Evolutionary conservation across 2,888 invertebrate species (phyloP), one percentile per base, ranked within the genome.

Genomic region (Tinea pellionella): DNA sequence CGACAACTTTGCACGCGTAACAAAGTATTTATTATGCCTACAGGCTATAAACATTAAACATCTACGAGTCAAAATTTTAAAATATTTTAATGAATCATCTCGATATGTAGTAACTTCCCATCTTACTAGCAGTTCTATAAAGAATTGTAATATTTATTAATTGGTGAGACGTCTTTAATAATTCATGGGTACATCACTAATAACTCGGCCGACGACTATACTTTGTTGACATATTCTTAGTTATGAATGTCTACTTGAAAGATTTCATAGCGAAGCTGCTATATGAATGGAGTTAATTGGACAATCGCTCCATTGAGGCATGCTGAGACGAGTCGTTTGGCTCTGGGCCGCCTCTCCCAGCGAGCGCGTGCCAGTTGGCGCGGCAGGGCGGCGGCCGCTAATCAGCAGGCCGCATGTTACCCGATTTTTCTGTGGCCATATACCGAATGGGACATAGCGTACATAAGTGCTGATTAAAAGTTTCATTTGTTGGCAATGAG

Each of bases 271-370:
- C 32, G 13, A 30, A 57, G 16, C 11, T 32, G 32, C 15, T 29
- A 15, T 78, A 80, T 83, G 83, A 85, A 85, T 82, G 81, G 73
- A 81, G 77, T 77, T 84, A 83, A 85, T 83, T 82, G 79, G 75
- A 75, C 75, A 74, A 75, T 77, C 75, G 71, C 72, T 74, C 76
- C 80, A 80, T 80, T 80, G 79, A 80, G 78, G 75, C 76, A 74
- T 72, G 77, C 69, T 73, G 73, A 72, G 72, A 68, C 69, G 74
- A 71, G 72, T 72, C 69, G 78, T 77, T 82, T 83, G 84, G 81
- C 80, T 69, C 70, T 66, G 69, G 71, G 61, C 65, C 53, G 68
- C 68, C 47, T 9, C 56, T 42, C 30, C 11, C 42, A 71, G 67
- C 67, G 64, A 32, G 13, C 62, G 67, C 63, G 70, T 83, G 85